These are phyloP conservation scores for Rhynchomys soricoides DNA, from an alignment of 2,113 vertebrate species.

Conservation along the genomic window DNA sequence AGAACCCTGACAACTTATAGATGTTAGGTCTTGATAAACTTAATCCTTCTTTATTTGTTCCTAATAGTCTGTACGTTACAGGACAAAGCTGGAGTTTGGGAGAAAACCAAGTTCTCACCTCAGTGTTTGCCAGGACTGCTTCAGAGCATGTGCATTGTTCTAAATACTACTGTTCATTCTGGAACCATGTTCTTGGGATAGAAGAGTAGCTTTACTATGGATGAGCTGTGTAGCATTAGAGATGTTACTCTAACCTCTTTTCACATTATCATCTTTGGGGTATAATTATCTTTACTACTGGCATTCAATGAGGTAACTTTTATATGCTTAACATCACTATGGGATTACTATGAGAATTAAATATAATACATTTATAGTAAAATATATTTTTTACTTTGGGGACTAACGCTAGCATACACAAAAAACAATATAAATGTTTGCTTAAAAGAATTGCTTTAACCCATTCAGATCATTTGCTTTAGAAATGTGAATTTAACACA, in stretches of 20 bases:
- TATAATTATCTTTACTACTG: neutral
- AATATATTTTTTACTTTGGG: neutral
- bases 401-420: neutral
- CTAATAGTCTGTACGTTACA: neutral
- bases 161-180: neutral
- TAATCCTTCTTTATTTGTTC: neutral
- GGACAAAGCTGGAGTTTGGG: neutral
- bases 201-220: neutral
- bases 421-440: neutral
- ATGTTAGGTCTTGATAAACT: neutral
- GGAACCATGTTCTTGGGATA: neutral
- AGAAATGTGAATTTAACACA: neutral
- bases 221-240: neutral
- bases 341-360: conserved; percentile 1
- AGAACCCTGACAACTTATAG: neutral
- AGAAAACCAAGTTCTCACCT: neutral
- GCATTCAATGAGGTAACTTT: neutral
- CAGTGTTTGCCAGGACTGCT: neutral
- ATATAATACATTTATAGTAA: neutral
- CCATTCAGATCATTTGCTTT: neutral
- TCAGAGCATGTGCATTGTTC: neutral
- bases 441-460: neutral
- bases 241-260: neutral
- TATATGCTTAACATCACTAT: neutral
- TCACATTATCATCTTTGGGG: neutral